Conservation (phyloP, 2,113 vertebrate genomes). For the Anser cygnoides region DNA sequence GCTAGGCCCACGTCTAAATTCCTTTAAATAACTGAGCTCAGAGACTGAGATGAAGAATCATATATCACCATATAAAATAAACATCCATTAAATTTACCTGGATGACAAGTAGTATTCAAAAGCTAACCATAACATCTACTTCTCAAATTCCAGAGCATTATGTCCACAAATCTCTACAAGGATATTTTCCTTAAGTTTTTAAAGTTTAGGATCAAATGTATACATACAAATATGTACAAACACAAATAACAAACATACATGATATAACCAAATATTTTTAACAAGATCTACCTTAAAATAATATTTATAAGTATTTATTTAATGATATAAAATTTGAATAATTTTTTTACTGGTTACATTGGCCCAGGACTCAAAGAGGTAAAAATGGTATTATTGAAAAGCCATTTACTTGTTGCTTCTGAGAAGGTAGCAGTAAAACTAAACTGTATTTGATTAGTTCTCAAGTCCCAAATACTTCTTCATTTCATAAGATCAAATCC, state of each 20-base stretch:
- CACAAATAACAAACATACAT: fast-evolving
- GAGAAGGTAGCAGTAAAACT: neutral
- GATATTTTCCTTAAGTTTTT: neutral
- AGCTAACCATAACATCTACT: neutral
- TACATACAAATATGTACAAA: neutral
- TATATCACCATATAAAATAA: neutral
- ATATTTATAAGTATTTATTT: neutral
- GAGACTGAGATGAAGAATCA: neutral
- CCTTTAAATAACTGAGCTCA: neutral
- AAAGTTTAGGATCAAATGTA: neutral
- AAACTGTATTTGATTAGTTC: neutral
- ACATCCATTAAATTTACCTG: neutral
- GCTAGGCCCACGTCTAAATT: neutral
- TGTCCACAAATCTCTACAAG: neutral
- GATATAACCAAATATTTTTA: neutral
- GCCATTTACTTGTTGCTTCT: neutral
- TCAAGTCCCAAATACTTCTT: neutral
- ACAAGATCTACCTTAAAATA: fast-evolving
- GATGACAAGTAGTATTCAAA: neutral
- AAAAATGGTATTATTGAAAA: neutral
- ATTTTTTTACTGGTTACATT: neutral
- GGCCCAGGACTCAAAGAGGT: neutral
- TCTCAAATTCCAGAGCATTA: neutral
- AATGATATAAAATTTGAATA: fast-evolving
- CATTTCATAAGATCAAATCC: neutral